These are phyloP conservation scores for Sebastes aleutianus DNA, from an alignment of 2,797 vertebrate species.

Conservation along the genomic window DNA sequence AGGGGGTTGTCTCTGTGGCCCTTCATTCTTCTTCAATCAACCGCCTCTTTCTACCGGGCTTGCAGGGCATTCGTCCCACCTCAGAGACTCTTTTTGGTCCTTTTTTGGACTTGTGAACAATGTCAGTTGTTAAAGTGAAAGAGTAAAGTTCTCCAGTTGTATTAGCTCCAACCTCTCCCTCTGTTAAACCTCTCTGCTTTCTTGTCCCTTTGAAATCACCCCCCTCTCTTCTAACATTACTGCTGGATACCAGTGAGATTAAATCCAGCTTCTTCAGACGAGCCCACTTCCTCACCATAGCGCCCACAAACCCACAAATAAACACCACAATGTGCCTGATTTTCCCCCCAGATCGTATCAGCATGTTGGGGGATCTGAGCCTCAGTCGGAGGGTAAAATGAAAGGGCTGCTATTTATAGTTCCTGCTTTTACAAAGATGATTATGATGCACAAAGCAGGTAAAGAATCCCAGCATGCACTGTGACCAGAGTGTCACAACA, in stretches of 20 bases:
- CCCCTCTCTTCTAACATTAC: slow-evolving; percentile 72
- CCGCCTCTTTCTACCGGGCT: slow-evolving; percentile 56
- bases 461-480: slow-evolving; percentile 1
- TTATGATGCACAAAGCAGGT: slow-evolving; percentile 34
- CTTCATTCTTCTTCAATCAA: slow-evolving; percentile 58
- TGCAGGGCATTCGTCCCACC: slow-evolving; percentile 50
- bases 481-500: background rate
- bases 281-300: slow-evolving; percentile 84
- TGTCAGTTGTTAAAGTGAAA: slow-evolving; percentile 66
- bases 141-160: background rate
- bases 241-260: slow-evolving; percentile 85
- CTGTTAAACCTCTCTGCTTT: background rate
- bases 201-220: slow-evolving; percentile 18
- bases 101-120: slow-evolving; percentile 60
- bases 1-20: slow-evolving; percentile 63
- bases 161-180: background rate
- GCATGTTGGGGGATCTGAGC: slow-evolving; percentile 39
- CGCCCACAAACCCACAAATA: slow-evolving; percentile 72
- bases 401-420: slow-evolving; percentile 49
- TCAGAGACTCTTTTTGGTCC: slow-evolving; percentile 43
- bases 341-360: slow-evolving; percentile 36
- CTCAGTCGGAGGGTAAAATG: slow-evolving; percentile 32
- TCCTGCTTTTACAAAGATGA: background rate
- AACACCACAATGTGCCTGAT: slow-evolving; percentile 43
- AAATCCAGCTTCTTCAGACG: slow-evolving; percentile 80